Conservation (phyloP, 2,113 vertebrate species). For the Apteryx mantelli region DNA sequence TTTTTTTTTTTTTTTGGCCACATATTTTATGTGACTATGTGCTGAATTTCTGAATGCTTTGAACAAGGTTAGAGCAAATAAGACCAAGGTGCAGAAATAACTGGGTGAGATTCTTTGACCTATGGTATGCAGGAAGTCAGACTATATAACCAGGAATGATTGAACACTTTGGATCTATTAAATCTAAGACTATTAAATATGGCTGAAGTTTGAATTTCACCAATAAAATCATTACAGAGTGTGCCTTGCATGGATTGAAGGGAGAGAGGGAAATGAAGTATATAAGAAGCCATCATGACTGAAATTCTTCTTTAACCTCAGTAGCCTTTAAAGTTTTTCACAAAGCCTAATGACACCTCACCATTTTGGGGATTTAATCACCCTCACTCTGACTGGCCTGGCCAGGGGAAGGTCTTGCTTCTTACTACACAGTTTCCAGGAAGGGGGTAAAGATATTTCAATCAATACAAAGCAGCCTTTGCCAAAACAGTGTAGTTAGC, state of each 20-base stretch:
- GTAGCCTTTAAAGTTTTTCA: not conserved
- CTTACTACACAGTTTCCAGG: not conserved
- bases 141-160: not conserved
- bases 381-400: not conserved
- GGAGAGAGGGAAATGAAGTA: not conserved
- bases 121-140: not conserved
- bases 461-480: not conserved
- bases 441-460: not conserved
- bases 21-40: rapidly evolving
- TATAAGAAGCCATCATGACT: not conserved
- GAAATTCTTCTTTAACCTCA: slow-evolving; percentile 12
- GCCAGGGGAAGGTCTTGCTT: not conserved
- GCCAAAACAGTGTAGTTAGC: not conserved
- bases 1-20: not conserved
- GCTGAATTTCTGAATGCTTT: not conserved
- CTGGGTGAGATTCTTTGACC: not conserved
- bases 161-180: not conserved
- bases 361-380: not conserved
- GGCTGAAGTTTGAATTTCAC: not conserved
- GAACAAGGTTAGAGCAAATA: not conserved
- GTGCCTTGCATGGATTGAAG: not conserved
- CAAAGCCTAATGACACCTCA: not conserved
- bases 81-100: not conserved
- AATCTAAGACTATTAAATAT: not conserved
- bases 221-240: not conserved